Conservation (phyloP, 2,113 vertebrate genomes). For the Hassar affinis region DNA sequence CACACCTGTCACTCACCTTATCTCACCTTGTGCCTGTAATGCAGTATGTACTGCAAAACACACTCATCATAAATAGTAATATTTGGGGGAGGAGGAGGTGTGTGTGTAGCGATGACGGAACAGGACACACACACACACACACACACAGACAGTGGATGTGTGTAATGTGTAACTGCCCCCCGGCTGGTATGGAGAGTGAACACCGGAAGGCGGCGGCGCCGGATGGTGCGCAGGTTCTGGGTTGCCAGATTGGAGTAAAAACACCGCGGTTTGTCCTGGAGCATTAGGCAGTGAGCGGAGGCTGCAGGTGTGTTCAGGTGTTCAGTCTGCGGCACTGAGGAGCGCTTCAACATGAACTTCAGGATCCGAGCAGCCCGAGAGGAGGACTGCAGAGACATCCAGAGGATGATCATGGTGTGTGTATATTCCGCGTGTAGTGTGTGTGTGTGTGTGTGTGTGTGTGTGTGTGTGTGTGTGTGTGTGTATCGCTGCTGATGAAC, state of each 20-base stretch:
- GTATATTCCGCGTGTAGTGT: neutral
- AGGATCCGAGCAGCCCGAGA: slow-evolving; percentile 59
- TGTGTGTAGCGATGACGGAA: neutral
- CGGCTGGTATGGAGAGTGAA: too few species aligned
- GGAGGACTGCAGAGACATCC: slow-evolving; percentile 71
- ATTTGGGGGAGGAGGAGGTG: neutral
- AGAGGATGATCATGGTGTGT: slow-evolving; percentile 70
- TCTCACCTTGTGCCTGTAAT: neutral
- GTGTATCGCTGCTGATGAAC: neutral
- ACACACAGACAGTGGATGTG: too few species aligned
- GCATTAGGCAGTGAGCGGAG: too few species aligned
- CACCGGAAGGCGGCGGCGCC: too few species aligned
- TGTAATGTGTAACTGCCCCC: neutral
- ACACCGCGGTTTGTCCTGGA: too few species aligned
- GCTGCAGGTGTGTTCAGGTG: neutral
- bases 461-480: neutral
- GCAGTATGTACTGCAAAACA: neutral
- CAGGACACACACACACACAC: too few species aligned
- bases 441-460: slow-evolving; percentile 54
- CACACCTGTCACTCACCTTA: neutral
- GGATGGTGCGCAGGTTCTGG: neutral
- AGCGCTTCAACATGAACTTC: slow-evolving; percentile 62
- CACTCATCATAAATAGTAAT: neutral
- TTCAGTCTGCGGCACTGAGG: neutral
- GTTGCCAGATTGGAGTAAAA: neutral